Evolutionary conservation across 2,797 vertebrate genomes (phyloP), one percentile per base, ranked within the genome.

Genomic region (Sus cebifrons): DNA sequence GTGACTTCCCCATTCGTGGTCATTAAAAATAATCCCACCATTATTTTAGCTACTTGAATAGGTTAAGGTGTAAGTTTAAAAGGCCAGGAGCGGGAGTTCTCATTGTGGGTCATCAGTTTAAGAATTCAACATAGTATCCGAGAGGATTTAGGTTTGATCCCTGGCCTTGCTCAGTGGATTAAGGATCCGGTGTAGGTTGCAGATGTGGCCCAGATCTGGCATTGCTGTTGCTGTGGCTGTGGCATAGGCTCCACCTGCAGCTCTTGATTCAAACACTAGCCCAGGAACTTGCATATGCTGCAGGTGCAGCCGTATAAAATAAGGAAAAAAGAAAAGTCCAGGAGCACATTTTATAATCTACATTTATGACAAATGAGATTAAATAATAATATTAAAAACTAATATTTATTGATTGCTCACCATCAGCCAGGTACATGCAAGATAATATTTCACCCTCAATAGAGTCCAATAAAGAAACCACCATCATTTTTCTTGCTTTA

Each of bases 1-100:
- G 21, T 92, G 79, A 74, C 52, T 70, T 95, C 40, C 86, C 27
- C 81, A 86, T 44, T 82, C 65, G 78, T 23, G 12, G 40, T 58
- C 58, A 36, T 92, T 75, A 83, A 83, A 95, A 83, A 78, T 75
- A 82, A 86, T 92, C 36, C 64, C 21, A 70, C 27, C 5, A 71
- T 64, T 84, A 87, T 79, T 92, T 95, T 49, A 82, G 25, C 65
- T 44, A 77, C 21, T 79, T 75, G 12, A 23, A 15, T 85, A 77
- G 32, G 21, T 73, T 68, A 49, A 36, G 27, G 0, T 44, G 9
- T 3, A 74, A 70, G 64, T 86, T 96, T 89, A 64, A 85, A 65
- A 71, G 25, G 36, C 36, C 36, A 36, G 36, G 36, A 36, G 36
- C 3, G 36, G 44, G 44, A 49, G 44, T 49, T 49, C 44, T 6